Base-by-base conservation (phyloP, 2,888 invertebrate genomes). In the Hypena proboscidalis region DNA sequence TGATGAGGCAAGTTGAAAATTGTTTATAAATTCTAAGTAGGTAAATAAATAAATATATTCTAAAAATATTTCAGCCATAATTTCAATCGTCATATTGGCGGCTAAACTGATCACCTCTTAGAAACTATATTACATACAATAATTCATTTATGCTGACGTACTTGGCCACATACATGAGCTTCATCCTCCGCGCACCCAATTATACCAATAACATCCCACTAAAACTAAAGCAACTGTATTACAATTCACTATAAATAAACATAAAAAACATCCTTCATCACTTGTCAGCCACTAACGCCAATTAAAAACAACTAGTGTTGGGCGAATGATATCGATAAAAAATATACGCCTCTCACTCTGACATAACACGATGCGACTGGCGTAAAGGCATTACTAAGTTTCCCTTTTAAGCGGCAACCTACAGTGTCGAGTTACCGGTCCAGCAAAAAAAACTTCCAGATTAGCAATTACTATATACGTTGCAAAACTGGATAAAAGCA, bases 351-450 rank as follows among this genome's bases (percentile, higher is more conserved):
- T 60, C 67, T 62, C 70, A 64, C 59, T 62, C 60, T 77, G 81
- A 82, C 77, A 77, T 79, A 82, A 87, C 79, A 73, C 74, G 77
- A 74, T 43, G 74, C 74, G 81, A 87, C 74, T 82, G 75, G 83
- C 83, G 83, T 84, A 83, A 83, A 87, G 67, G 85, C 76, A 80
- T 85, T 83, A 86, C 84, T 70, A 61, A 77, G 80, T 77, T 85
- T 82, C 74, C 82, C 83, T 85, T 86, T 87, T 85, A 84, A 83
- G 77, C 72, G 70, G 68, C 69, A 61, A 67, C 73, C 72, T 70
- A 74, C 70, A 70, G 87, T 85, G 80, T 88, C 81, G 61, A 52
- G 83, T 87, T 86, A 81, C 85, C 66, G 57, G 70, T 54, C 34
- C 42, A 43, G 49, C 58, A 69, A 73, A 78, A 74, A 81, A 74